These are phyloP conservation scores for Exocentrus adspersus DNA, from an alignment of 2,888 invertebrate species.

Conservation along the genomic window DNA sequence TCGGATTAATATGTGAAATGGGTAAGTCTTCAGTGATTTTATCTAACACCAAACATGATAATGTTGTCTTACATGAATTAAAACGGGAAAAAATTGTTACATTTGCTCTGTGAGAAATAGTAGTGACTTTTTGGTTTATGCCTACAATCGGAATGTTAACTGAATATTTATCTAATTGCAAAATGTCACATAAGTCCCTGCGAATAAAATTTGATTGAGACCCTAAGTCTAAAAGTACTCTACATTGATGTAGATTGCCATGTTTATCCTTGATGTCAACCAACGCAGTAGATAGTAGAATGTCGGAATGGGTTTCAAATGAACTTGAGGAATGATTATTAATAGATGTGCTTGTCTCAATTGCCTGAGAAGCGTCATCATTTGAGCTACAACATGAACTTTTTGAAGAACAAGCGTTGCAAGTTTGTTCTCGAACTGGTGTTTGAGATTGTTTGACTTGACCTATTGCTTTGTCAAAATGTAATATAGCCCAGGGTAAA, in stretches of 20 bases:
- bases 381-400: too few species aligned
- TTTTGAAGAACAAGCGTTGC: too few species aligned
- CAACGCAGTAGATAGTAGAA: not conserved
- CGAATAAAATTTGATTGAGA: constrained; percentile 3
- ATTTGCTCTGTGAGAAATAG: constrained; percentile 6
- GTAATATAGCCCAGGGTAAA: too few species aligned
- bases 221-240: not conserved
- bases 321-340: not conserved
- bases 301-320: not conserved
- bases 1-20: not conserved
- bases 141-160: not conserved
- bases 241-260: not conserved
- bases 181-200: too few species aligned
- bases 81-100: not conserved
- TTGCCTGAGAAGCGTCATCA: too few species aligned
- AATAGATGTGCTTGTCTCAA: not conserved
- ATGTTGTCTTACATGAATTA: not conserved
- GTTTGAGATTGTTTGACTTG: too few species aligned
- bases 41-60: not conserved
- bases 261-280: not conserved
- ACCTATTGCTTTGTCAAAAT: too few species aligned
- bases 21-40: constrained; percentile 4
- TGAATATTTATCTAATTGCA: not conserved
- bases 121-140: constrained; percentile 5
- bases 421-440: too few species aligned